Evolutionary conservation across 2,113 vertebrate species (phyloP).

Genomic region (Heteronetta atricapilla): DNA sequence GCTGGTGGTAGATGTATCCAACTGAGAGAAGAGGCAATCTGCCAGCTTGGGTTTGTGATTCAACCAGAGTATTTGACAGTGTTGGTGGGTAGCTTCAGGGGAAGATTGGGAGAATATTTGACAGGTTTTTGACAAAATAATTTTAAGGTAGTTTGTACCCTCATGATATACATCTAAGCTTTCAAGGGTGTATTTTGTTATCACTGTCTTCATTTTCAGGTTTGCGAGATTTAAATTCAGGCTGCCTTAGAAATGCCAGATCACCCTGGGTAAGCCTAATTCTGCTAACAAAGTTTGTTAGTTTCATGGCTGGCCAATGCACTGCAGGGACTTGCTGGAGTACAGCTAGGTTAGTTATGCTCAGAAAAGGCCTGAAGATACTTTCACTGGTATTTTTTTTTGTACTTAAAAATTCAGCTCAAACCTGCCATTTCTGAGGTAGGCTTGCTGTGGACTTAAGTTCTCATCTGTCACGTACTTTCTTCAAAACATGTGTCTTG

Average conservation of each 20-base stretch:
- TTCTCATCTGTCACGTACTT: background rate
- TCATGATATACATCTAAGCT: background rate
- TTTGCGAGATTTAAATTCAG: background rate
- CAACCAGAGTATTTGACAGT: background rate
- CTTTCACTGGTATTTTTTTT: conserved; percentile 5
- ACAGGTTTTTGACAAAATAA: background rate
- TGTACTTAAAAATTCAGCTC: background rate
- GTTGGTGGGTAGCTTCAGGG: background rate
- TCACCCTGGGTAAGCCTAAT: background rate
- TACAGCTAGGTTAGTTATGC: background rate
- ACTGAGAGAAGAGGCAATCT: background rate
- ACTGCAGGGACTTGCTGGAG: background rate
- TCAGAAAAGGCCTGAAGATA: background rate
- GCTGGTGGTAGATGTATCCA: background rate
- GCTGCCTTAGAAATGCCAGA: background rate
- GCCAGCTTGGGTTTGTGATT: background rate
- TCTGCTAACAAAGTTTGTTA: background rate
- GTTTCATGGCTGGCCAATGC: background rate
- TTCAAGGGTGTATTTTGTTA: background rate
- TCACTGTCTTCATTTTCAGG: background rate
- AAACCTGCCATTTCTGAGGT: background rate
- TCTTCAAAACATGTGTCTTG: background rate
- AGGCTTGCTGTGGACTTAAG: background rate
- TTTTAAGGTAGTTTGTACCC: background rate
- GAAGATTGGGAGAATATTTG: background rate